Percentiles rank a stretch among this genome's conserved stretches.
Conservation (phyloP, 2,888 invertebrate genomes). For the Punctoribates punctum region DNA sequence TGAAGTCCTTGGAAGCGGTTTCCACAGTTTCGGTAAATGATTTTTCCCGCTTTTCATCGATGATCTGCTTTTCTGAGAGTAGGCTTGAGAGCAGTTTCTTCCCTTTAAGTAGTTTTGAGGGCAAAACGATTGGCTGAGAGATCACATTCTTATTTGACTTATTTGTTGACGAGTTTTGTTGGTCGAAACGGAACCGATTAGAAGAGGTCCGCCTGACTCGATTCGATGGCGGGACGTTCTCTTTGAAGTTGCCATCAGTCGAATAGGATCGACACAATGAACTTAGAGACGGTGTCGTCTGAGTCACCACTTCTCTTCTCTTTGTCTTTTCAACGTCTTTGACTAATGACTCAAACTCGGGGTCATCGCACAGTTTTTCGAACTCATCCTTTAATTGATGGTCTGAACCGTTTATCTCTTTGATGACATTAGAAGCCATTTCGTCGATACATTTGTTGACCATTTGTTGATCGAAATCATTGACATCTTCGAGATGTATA, state of each 20-base stretch:
- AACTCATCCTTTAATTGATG: conserved; percentile 13
- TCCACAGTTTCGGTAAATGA: conserved; percentile 25
- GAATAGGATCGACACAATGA: conserved; percentile 17
- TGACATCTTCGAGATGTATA: background rate
- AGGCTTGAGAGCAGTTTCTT: conserved; percentile 12
- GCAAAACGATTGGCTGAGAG: background rate
- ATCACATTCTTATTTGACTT: background rate
- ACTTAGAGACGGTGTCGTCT: conserved; percentile 2
- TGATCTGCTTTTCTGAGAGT: conserved; percentile 2
- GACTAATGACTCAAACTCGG: conserved; percentile 18
- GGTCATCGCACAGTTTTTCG: conserved; percentile 18
- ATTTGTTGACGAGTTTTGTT: conserved; percentile 5
- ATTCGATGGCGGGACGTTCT: background rate
- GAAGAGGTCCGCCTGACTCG: background rate
- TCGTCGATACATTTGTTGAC: conserved; percentile 32
- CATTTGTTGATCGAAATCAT: conserved; percentile 21
- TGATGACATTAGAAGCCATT: conserved; percentile 13
- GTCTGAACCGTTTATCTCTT: conserved; percentile 7
- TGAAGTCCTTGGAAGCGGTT: conserved; percentile 16
- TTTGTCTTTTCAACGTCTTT: conserved; percentile 1
- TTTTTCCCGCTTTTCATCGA: conserved; percentile 24
- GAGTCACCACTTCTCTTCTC: background rate
- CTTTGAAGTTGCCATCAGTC: conserved; percentile 32
- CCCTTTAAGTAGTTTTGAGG: conserved; percentile 21
- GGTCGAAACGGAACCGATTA: conserved; percentile 24